phyloP scores from a whole-genome alignment of 2,888 invertebrate genomes.

The Pherbina coryleti region DNA sequence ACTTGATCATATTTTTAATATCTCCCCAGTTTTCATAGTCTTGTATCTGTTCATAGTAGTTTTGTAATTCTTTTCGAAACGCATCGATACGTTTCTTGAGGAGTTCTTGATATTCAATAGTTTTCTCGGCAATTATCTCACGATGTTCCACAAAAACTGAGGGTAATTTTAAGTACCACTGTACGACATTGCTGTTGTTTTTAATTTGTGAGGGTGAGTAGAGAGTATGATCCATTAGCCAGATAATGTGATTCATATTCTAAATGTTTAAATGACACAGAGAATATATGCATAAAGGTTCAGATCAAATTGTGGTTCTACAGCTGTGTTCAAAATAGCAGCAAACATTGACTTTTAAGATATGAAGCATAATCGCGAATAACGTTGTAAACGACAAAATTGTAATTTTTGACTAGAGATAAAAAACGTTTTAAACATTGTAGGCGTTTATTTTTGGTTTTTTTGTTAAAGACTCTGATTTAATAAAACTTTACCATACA shows the following conservation, averaged over 20 bases:
- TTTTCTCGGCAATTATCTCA: conserved; percentile 83
- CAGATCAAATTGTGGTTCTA: too few species aligned
- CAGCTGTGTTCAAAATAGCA: too few species aligned
- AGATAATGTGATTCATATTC: conserved; percentile 80
- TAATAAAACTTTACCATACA: too few species aligned
- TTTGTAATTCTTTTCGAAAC: conserved; percentile 85
- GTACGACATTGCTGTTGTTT: conserved; percentile 87
- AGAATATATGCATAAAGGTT: not conserved
- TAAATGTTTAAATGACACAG: conserved; percentile 32
- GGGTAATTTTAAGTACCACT: conserved; percentile 88
- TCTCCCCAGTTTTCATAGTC: conserved; percentile 91
- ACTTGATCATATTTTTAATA: conserved; percentile 83
- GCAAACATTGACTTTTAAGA: too few species aligned
- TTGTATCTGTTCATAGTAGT: conserved; percentile 84
- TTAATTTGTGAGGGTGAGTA: conserved; percentile 89
- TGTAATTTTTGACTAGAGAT: too few species aligned
- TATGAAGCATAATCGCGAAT: too few species aligned
- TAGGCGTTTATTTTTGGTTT: too few species aligned
- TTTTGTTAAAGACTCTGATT: too few species aligned
- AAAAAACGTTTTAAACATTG: too few species aligned
- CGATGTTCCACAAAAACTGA: conserved; percentile 87
- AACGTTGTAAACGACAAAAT: too few species aligned
- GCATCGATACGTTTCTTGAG: conserved; percentile 83
- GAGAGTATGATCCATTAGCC: conserved; percentile 84
- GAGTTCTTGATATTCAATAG: conserved; percentile 85